phyloP scores from a whole-genome alignment of 1,140 invertebrate species.

The Hypsibius dujardini region DNA sequence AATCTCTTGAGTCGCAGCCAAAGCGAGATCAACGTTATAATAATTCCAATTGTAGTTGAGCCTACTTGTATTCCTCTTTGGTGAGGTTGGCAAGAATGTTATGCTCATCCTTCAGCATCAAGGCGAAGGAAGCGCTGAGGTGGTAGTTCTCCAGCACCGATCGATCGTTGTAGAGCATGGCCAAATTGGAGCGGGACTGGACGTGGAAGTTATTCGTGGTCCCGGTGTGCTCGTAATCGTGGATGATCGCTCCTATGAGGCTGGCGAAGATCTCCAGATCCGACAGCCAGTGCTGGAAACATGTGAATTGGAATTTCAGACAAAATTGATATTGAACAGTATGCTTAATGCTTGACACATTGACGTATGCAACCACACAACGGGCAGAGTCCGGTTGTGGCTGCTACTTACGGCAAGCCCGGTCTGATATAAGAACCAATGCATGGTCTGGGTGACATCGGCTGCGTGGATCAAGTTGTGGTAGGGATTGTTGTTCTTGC shows the following conservation, averaged over 20 bases:
- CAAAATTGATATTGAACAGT: too few relatives aligned
- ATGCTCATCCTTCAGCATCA: constrained; percentile 66
- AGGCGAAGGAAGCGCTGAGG: constrained; percentile 69
- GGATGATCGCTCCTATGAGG: constrained; percentile 74
- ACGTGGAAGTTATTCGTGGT: constrained; percentile 98
- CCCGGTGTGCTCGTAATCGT: constrained; percentile 92
- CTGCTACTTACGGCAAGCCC: constrained; percentile 72
- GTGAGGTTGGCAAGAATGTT: constrained; percentile 76
- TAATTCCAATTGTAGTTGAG: too few relatives aligned
- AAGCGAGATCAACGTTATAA: too few relatives aligned
- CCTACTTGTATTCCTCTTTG: constrained; percentile 62
- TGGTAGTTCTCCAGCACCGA: constrained; percentile 89
- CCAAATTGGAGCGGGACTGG: constrained; percentile 78
- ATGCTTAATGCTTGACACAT: too few relatives aligned
- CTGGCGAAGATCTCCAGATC: constrained; percentile 88
- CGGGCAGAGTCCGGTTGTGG: too few relatives aligned
- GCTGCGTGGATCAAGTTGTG: constrained; percentile 88
- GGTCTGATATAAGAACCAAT: constrained; percentile 76
- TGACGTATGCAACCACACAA: too few relatives aligned
- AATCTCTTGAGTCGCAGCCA: too few relatives aligned
- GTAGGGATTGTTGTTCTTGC: constrained; percentile 65
- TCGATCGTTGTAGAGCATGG: constrained; percentile 77
- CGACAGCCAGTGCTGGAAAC: constrained; percentile 73
- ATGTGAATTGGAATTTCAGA: too few relatives aligned
- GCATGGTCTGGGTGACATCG: constrained; percentile 82